These are phyloP conservation scores for Lacerta viridis DNA, from an alignment of 2,797 vertebrate genomes.

Conservation along the genomic window DNA sequence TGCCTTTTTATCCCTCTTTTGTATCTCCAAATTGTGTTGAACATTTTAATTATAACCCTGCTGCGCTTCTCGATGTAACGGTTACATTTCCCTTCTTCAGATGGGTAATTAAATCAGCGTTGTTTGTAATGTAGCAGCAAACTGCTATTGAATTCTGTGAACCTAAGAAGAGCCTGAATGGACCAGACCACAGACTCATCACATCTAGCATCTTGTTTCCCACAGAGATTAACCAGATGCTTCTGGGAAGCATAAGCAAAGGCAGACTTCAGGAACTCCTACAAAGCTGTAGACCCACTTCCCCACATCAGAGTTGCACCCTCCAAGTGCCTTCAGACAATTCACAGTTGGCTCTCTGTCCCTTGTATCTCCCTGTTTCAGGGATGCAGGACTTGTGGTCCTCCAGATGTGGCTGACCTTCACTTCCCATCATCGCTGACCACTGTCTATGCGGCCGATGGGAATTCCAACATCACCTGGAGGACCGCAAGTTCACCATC, in stretches of 20 bases:
- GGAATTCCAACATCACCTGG: too few species aligned
- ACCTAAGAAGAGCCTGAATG: background rate
- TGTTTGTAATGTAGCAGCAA: background rate
- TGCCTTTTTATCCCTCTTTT: conserved; percentile 9
- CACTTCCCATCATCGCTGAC: too few species aligned
- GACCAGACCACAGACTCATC: background rate
- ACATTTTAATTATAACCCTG: conserved; percentile 38
- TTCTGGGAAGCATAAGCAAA: background rate
- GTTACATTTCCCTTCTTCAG: conserved; percentile 9
- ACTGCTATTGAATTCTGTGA: background rate
- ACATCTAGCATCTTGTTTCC: background rate
- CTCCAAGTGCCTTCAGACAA: background rate
- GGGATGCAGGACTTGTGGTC: too few species aligned
- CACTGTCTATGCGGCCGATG: too few species aligned
- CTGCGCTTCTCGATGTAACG: conserved; percentile 5
- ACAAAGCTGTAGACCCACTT: background rate
- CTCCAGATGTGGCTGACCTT: too few species aligned
- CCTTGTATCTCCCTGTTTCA: background rate
- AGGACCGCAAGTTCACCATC: too few species aligned
- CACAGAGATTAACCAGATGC: background rate
- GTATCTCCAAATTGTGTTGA: conserved; percentile 2
- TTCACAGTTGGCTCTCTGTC: too few species aligned
- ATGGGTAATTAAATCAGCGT: conserved; percentile 19
- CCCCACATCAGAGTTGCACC: too few species aligned
- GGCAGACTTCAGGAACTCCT: background rate